Evolutionary conservation across 1,140 invertebrate genomes (phyloP).

Genomic region (Apolygus lucorum): DNA sequence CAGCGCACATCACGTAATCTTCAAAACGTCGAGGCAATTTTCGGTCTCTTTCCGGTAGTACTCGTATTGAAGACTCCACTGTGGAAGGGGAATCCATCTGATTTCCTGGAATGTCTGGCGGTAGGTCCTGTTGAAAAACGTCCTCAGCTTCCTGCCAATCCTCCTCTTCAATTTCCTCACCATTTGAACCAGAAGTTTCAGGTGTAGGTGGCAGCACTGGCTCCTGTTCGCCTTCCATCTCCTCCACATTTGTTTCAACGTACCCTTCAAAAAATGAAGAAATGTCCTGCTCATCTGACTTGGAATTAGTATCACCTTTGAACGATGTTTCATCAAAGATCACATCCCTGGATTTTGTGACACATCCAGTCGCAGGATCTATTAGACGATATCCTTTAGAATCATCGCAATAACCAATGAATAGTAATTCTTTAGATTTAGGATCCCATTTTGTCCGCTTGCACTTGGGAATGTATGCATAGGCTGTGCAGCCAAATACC

Average conservation of each 20-base stretch:
- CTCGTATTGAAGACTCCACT: too few species aligned
- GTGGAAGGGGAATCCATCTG: too few species aligned
- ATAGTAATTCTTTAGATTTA: slow-evolving; percentile 19
- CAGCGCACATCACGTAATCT: too few species aligned
- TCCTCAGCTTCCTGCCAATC: background rate
- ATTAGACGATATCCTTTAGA: slow-evolving; percentile 10
- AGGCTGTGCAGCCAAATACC: slow-evolving; percentile 27
- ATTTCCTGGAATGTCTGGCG: slow-evolving; percentile 13
- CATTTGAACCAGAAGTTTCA: background rate
- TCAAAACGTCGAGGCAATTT: too few species aligned
- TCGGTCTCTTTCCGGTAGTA: too few species aligned
- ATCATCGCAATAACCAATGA: slow-evolving; percentile 20
- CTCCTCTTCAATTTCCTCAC: background rate
- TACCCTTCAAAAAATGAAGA: background rate
- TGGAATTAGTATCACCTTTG: too few species aligned
- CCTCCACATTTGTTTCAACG: background rate
- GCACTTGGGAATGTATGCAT: slow-evolving; percentile 28
- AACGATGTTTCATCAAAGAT: background rate
- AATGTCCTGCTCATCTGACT: background rate
- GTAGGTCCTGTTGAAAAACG: background rate
- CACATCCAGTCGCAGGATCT: background rate
- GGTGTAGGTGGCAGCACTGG: background rate
- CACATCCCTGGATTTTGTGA: background rate
- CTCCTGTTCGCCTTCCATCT: background rate
- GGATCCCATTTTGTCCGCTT: slow-evolving; percentile 25